phyloP scores from a whole-genome alignment of 2,888 invertebrate species.

The Drosophila setosimentum region DNA sequence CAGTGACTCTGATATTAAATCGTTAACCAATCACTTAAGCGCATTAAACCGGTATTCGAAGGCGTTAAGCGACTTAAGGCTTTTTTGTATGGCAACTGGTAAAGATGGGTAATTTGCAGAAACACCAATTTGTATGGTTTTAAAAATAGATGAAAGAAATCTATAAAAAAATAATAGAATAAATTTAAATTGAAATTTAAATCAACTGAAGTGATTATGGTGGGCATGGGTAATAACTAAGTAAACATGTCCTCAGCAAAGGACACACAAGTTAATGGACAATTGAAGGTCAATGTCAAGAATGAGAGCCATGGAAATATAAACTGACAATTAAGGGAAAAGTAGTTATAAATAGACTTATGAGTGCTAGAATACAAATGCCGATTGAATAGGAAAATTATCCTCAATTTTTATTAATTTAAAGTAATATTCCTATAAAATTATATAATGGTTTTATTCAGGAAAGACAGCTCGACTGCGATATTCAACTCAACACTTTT shows the following conservation, averaged over 20 bases:
- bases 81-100: conserved; percentile 9
- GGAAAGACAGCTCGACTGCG: not conserved
- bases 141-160: not conserved
- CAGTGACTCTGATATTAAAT: conserved; percentile 51
- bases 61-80: conserved; percentile 37
- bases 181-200: not conserved
- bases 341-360: not conserved
- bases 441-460: not conserved
- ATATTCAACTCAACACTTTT: not conserved
- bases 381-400: not conserved
- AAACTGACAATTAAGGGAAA: not conserved
- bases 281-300: not conserved
- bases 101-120: not conserved
- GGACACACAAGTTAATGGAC: not conserved
- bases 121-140: not conserved
- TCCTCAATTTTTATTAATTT: not conserved
- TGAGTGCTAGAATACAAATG: not conserved
- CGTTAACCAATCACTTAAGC: conserved; percentile 39
- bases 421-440: not conserved
- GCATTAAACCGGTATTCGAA: conserved; percentile 36
- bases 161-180: not conserved
- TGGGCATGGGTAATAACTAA: not conserved
- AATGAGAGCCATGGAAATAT: not conserved
- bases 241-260: not conserved
- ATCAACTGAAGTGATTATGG: not conserved